A percentile compares a stretch with the other conserved stretches of the same genome.
Conservation (phyloP, 2,113 vertebrate species). For the Pedetes capensis region DNA sequence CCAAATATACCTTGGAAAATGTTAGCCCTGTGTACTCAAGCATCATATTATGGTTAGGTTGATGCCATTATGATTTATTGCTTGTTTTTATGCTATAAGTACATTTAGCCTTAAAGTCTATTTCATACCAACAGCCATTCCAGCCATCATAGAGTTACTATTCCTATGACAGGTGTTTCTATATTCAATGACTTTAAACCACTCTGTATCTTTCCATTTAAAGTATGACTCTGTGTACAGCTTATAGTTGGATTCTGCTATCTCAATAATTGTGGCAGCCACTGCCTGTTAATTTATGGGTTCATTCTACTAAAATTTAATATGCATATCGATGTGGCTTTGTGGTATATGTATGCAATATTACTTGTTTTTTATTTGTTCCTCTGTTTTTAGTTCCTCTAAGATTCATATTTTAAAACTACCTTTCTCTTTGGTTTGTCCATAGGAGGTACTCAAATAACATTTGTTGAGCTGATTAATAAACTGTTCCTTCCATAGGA, state of each 20-base stretch:
- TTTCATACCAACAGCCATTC: not conserved
- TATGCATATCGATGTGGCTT: not conserved
- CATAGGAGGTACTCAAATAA: not conserved
- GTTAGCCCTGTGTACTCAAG: not conserved
- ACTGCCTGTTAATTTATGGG: not conserved
- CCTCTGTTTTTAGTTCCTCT: not conserved
- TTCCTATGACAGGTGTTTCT: not conserved
- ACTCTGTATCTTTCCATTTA: not conserved
- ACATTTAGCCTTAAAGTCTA: not conserved
- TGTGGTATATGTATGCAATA: not conserved
- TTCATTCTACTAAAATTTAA: not conserved
- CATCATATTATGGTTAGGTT: not conserved
- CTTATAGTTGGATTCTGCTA: no score
- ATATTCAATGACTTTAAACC: not conserved
- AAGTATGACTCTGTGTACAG: not conserved
- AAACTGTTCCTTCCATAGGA: not conserved
- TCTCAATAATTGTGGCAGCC: not conserved
- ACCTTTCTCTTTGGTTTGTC: not conserved
- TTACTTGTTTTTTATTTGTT: not conserved
- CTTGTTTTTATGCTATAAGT: not conserved
- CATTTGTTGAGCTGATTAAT: not conserved
- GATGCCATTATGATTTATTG: not conserved
- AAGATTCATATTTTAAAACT: not conserved
- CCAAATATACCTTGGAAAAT: not conserved
- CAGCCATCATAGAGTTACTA: not conserved